These are phyloP conservation scores for Fissipunctia ypsillon DNA, from an alignment of 2,888 invertebrate species.

Conservation along the genomic window DNA sequence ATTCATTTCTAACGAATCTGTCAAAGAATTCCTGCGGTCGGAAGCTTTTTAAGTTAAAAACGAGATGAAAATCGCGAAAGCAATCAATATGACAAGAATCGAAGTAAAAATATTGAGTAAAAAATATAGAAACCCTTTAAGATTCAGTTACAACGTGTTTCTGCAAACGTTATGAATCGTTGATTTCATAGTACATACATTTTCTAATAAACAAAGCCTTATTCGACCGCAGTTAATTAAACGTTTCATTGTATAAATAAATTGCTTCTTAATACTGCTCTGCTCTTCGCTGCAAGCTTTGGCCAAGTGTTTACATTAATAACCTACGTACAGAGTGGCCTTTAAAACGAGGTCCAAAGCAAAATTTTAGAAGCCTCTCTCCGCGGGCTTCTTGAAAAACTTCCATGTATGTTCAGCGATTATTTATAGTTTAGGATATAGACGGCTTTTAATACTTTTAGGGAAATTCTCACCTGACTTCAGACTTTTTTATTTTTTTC, in stretches of 20 bases:
- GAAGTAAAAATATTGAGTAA: neutral
- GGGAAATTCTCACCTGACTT: neutral
- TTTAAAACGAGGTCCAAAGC: too few species aligned
- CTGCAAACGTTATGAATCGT: neutral
- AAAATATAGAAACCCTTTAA: slow-evolving; percentile 5
- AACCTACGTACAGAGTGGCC: neutral
- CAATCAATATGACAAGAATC: neutral
- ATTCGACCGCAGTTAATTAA: slow-evolving; percentile 11
- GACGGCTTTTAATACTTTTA: neutral
- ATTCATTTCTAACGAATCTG: neutral
- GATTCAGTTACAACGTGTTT: neutral
- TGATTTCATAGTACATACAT: neutral
- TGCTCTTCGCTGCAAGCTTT: neutral
- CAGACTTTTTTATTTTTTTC: neutral
- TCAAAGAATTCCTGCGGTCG: neutral
- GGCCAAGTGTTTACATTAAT: neutral
- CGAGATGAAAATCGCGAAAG: neutral
- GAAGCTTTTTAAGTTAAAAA: neutral
- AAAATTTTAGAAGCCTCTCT: neutral
- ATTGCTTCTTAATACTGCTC: neutral
- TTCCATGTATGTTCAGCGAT: neutral
- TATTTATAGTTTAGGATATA: neutral
- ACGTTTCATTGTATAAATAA: neutral
- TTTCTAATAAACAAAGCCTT: slow-evolving; percentile 18
- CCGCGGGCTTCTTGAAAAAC: neutral